Evolutionary conservation across 2,888 invertebrate genomes (phyloP).

Genomic region (Trachelus tabidus): DNA sequence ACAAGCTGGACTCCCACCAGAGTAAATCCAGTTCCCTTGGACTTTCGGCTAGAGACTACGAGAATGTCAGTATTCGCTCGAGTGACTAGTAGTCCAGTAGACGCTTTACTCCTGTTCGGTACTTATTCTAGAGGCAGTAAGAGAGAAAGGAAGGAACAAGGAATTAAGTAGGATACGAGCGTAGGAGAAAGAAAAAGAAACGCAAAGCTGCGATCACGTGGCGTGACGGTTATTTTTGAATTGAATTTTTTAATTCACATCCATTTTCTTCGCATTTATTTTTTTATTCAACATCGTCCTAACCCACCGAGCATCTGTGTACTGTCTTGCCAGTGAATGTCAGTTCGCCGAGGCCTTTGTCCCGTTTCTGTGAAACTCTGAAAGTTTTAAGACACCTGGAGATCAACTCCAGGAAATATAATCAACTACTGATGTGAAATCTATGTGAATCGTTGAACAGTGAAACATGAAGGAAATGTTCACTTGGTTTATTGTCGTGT

Average conservation of each 20-base stretch:
- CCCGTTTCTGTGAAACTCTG: not conserved
- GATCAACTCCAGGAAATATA: not conserved
- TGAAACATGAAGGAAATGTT: not conserved
- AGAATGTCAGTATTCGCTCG: not conserved
- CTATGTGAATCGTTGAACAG: not conserved
- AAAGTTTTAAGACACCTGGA: not conserved
- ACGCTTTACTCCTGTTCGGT: not conserved
- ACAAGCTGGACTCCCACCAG: slow-evolving; percentile 28
- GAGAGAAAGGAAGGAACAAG: not conserved
- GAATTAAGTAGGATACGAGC: not conserved
- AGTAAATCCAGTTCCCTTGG: slow-evolving; percentile 37
- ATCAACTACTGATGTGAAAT: not conserved
- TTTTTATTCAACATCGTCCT: not conserved
- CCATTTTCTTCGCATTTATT: not conserved
- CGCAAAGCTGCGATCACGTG: not conserved
- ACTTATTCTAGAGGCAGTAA: not conserved
- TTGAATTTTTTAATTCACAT: not conserved
- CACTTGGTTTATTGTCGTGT: not conserved
- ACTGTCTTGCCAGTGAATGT: not conserved
- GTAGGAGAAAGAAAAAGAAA: not conserved
- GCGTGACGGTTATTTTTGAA: not conserved
- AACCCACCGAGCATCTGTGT: not conserved
- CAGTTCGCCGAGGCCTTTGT: not conserved
- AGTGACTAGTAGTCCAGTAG: not conserved
- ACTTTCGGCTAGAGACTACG: slow-evolving; percentile 30